Base-by-base conservation (phyloP, 2,888 invertebrate genomes). In the Erannis defoliaria region DNA sequence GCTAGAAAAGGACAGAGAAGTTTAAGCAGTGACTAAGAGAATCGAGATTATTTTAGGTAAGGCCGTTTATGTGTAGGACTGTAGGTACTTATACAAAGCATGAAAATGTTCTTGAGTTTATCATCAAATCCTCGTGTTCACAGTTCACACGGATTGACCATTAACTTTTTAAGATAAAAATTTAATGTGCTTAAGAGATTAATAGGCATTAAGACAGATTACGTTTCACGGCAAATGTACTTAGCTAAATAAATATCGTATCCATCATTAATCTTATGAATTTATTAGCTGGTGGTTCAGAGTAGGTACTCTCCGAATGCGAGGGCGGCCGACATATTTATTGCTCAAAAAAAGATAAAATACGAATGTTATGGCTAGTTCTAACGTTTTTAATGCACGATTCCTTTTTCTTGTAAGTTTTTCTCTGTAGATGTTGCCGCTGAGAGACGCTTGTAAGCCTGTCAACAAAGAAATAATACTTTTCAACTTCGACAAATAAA, bases 241-340 rank as follows among this genome's bases (percentile, higher is more conserved):
- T 85, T 87, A 87, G 86, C 85, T 85, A 85, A 85, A 89, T 88
- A 88, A 82, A 87, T 87, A 84, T 81, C 74, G 85, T 84, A 87
- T 88, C 83, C 82, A 82, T 84, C 90, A 88, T 91, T 88, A 88
- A 90, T 90, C 90, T 89, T 81, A 73, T 75, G 77, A 79, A 91
- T 90, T 91, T 91, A 90, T 91, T 82, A 81, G 77, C 74, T 82
- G 74, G 79, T 78, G 81, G 82, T 85, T 80, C 72, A 77, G 81
- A 78, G 82, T n/a, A n/a, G n/a, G n/a, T 85, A 81, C 84, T 82
- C 78, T 74, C 81, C 78, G 75, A 73, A 75, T 73, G 84, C 82
- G 86, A 86, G 83, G 88, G 88, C 85, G 87, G 80, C 64, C 66
- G 85, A 87, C 82, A 81, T 89, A 89, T 91, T 90, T 90, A 90